phyloP scores from a whole-genome alignment of 2,888 invertebrate species.

The Nephrotoma flavescens region DNA sequence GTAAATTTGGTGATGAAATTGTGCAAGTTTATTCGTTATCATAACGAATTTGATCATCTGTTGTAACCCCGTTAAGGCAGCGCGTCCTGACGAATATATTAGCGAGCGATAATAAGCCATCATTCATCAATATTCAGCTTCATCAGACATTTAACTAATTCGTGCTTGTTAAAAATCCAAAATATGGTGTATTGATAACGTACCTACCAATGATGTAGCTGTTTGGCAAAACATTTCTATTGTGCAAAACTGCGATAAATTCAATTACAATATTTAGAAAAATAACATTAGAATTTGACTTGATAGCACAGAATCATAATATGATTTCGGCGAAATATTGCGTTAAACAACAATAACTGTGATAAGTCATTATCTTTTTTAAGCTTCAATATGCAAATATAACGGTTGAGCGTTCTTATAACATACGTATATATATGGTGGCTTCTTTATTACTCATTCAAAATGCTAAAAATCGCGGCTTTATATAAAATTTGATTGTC shows the following conservation, averaged over 20 bases:
- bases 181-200: too few species aligned
- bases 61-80: too few species aligned
- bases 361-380: not conserved
- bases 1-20: too few species aligned
- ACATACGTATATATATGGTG: not conserved
- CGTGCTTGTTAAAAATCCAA: too few species aligned
- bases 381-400: not conserved
- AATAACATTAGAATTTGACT: not conserved
- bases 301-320: not conserved
- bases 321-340: not conserved
- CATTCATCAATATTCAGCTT: too few species aligned
- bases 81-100: too few species aligned
- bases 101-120: too few species aligned
- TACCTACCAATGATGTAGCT: not conserved
- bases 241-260: not conserved
- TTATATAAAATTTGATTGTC: too few species aligned
- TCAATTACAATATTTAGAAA: not conserved
- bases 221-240: not conserved
- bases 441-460: not conserved
- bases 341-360: not conserved
- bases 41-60: too few species aligned
- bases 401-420: not conserved
- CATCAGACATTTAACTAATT: too few species aligned
- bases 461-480: not conserved
- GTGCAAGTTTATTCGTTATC: too few species aligned